Percentiles rank a stretch among this genome's conserved stretches.
These are phyloP conservation scores for Protula sp. DNA, from an alignment of 2,888 invertebrate species.

Conservation along the genomic window DNA sequence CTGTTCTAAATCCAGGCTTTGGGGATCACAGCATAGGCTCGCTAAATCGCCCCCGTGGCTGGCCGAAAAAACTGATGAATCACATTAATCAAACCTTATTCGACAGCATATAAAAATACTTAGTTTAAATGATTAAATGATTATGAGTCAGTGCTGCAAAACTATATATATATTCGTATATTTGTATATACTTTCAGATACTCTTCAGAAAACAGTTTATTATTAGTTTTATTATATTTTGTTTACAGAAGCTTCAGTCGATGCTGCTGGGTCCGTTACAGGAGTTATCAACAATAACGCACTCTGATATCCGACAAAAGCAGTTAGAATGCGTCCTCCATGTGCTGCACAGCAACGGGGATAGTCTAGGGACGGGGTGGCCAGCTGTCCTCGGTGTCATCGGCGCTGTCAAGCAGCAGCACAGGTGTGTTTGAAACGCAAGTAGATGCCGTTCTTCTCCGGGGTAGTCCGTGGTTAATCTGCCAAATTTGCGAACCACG, in stretches of 20 bases:
- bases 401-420: conserved; percentile 88
- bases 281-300: conserved; percentile 82
- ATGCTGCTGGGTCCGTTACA: conserved; percentile 80
- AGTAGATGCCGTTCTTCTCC: neutral
- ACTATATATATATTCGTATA: too few relatives aligned
- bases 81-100: too few relatives aligned
- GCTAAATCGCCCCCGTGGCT: too few relatives aligned
- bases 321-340: conserved; percentile 79
- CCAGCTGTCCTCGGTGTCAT: conserved; percentile 89
- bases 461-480: neutral
- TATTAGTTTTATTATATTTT: neutral
- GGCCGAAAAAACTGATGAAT: too few relatives aligned
- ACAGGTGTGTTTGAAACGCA: conserved; percentile 76
- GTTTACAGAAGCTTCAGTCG: conserved; percentile 69
- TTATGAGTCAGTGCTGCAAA: too few relatives aligned
- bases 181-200: too few relatives aligned
- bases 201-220: too few relatives aligned
- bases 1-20: too few relatives aligned
- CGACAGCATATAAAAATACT: too few relatives aligned
- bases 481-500: too few relatives aligned
- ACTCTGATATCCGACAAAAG: conserved; percentile 87
- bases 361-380: conserved; percentile 90
- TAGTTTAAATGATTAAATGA: too few relatives aligned
- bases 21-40: too few relatives aligned
- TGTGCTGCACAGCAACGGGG: conserved; percentile 86